phyloP scores from a whole-genome alignment of 2,797 vertebrate genomes.

The Lagorchestes hirsutus region DNA sequence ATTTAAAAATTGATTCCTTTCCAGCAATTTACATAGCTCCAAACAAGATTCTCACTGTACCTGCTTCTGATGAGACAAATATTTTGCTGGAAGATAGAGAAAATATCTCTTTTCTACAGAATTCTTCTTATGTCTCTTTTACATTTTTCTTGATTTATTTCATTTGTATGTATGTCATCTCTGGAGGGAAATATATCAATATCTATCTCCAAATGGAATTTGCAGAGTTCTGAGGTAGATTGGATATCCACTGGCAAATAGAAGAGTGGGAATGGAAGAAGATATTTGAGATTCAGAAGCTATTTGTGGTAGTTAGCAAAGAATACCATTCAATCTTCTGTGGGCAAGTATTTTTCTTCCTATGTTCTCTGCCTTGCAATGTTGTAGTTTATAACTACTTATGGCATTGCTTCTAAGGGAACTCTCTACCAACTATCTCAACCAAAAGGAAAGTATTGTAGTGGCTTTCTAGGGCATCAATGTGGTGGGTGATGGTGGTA shows the following conservation, averaged over 20 bases:
- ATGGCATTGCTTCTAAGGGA: neutral
- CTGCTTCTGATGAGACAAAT: conserved; percentile 59
- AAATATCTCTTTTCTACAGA: neutral
- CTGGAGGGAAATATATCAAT: neutral
- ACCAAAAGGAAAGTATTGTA: conserved; percentile 38
- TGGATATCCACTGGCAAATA: neutral
- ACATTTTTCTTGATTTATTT: neutral
- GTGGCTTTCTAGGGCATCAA: conserved; percentile 51
- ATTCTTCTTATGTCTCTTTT: neutral
- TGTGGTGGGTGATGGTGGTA: neutral
- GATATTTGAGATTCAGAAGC: neutral
- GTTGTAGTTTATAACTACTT: conserved; percentile 2
- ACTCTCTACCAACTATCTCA: neutral
- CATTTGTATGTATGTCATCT: neutral
- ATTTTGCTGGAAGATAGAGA: conserved; percentile 19
- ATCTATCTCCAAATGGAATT: neutral
- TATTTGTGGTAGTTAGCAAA: neutral
- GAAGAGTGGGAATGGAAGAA: neutral
- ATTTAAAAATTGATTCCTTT: conserved; percentile 73
- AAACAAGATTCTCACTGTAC: conserved; percentile 63
- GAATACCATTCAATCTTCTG: neutral
- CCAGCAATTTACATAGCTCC: conserved; percentile 57
- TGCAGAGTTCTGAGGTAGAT: neutral
- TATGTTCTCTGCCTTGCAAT: neutral
- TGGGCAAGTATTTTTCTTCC: neutral